phyloP scores from a whole-genome alignment of 2,113 vertebrate genomes.

The Gopherus evgoodei region DNA sequence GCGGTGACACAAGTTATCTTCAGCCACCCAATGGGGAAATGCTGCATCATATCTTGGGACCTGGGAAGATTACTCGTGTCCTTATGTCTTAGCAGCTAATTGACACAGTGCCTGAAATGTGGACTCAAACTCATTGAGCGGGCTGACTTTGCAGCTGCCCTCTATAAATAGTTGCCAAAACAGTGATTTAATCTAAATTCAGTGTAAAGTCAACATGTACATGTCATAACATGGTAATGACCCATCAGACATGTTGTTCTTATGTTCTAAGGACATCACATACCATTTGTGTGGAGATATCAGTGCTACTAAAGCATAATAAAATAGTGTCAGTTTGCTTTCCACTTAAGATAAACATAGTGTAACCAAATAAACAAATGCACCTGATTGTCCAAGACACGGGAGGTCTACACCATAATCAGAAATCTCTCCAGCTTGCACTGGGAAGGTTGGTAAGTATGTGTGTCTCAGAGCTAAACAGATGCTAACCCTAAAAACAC shows the following conservation, averaged over 20 bases:
- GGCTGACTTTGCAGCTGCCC: background rate
- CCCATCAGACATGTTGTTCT: background rate
- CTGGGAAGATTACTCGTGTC: background rate
- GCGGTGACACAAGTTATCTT: background rate
- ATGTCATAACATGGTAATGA: rapidly evolving
- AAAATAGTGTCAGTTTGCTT: rapidly evolving
- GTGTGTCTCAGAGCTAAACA: background rate
- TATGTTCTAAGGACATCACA: background rate
- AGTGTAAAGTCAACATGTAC: rapidly evolving
- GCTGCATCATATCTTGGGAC: rapidly evolving
- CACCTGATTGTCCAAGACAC: background rate
- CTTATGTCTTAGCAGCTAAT: background rate
- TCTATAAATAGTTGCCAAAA: background rate
- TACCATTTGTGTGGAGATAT: background rate
- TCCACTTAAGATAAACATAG: background rate
- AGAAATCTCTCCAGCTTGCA: background rate
- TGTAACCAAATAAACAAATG: rapidly evolving
- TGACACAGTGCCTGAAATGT: background rate
- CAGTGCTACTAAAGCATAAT: rapidly evolving
- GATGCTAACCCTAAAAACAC: background rate
- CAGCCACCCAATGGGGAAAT: background rate
- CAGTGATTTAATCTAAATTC: background rate
- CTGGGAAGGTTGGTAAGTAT: background rate
- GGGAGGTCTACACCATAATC: rapidly evolving
- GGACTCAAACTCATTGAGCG: background rate